Evolutionary conservation across 2,888 invertebrate genomes (phyloP).

Genomic region (Machimus rusticus): DNA sequence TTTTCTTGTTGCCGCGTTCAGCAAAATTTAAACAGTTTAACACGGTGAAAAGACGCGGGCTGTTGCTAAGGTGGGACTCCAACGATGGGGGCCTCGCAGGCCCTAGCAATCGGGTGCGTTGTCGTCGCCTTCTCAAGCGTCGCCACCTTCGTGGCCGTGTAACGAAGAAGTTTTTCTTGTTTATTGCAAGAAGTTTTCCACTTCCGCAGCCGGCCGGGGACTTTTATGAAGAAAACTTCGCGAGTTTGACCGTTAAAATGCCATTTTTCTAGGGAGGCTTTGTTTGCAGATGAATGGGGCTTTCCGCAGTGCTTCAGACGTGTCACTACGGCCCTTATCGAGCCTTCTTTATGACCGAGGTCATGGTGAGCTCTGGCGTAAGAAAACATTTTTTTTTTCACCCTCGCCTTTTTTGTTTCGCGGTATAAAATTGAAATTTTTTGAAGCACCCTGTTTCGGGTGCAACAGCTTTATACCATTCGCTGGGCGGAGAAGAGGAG

Average conservation of each 20-base stretch:
- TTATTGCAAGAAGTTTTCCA: constrained; percentile 10
- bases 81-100: not conserved
- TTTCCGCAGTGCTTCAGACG: not conserved
- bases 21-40: constrained; percentile 1
- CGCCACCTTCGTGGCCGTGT: not conserved
- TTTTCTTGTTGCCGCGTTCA: not conserved
- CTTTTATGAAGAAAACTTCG: constrained; percentile 21
- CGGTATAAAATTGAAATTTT: not conserved
- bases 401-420: not conserved
- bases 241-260: constrained; percentile 23
- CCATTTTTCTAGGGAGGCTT: not conserved
- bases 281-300: not conserved
- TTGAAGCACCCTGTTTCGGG: not conserved
- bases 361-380: not conserved
- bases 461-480: not conserved
- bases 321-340: not conserved
- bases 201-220: not conserved
- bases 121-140: not conserved
- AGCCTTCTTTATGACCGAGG: not conserved
- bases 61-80: not conserved
- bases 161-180: constrained; percentile 6
- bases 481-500: not conserved
- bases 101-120: not conserved
- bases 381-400: not conserved
- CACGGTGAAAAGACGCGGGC: not conserved